phyloP scores from a whole-genome alignment of 1,140 invertebrate species.

The Dendrolimus kikuchii region DNA sequence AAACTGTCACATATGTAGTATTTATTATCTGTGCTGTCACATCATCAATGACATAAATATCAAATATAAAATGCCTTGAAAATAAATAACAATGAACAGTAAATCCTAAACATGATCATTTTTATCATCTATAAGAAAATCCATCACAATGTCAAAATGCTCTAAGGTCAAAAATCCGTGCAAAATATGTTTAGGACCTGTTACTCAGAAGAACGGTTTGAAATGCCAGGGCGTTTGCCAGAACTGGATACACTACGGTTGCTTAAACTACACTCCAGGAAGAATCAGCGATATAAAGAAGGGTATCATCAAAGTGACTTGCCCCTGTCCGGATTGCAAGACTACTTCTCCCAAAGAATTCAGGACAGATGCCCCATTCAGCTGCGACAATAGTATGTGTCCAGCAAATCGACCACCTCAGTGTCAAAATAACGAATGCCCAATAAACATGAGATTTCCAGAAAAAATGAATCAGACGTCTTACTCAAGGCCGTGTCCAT shows the following conservation, averaged over 20 bases:
- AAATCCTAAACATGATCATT: too few relatives aligned
- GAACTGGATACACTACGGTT: constrained; percentile 43
- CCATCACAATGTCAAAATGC: constrained; percentile 38
- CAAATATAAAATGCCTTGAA: too few relatives aligned
- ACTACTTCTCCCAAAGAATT: constrained; percentile 31
- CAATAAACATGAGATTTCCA: constrained; percentile 16
- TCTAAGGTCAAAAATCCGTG: constrained; percentile 46
- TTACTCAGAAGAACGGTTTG: constrained; percentile 38
- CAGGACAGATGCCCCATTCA: constrained; percentile 28
- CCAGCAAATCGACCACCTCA: constrained; percentile 36
- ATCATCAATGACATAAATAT: too few relatives aligned
- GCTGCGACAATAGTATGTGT: constrained; percentile 37
- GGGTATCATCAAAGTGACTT: constrained; percentile 39
- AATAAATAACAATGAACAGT: too few relatives aligned
- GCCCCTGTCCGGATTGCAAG: constrained; percentile 50
- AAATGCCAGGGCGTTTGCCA: constrained; percentile 49
- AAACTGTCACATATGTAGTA: too few relatives aligned
- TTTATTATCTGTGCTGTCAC: too few relatives aligned
- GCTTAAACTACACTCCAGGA: constrained; percentile 44
- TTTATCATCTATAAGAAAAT: too few relatives aligned
- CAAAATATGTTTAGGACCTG: constrained; percentile 43
- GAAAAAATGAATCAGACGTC: background rate
- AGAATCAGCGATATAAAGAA: constrained; percentile 48
- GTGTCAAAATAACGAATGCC: constrained; percentile 29
- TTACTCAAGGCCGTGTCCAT: constrained; percentile 13